Evolutionary conservation across 1,140 invertebrate species (phyloP).

Genomic region (Lucilia cuprina): DNA sequence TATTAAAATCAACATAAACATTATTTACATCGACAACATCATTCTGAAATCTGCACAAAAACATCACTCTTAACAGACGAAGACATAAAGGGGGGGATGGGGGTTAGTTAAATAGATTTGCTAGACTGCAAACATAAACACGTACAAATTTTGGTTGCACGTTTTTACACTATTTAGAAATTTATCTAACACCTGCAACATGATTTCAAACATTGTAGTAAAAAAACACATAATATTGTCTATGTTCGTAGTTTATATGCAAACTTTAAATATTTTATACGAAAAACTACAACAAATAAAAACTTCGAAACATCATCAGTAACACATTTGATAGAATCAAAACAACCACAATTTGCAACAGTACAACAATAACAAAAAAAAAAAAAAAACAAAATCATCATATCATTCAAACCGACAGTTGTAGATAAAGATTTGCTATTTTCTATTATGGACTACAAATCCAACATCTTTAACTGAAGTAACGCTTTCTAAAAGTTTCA

Average conservation of each 20-base stretch:
- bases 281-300: neutral
- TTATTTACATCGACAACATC: conserved; percentile 7
- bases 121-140: conserved; percentile 23
- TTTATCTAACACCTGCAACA: conserved; percentile 34
- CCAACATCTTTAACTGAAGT: too few species aligned
- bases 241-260: neutral
- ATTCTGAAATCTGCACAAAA: neutral
- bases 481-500: too few species aligned
- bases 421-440: too few species aligned
- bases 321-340: conserved; percentile 15
- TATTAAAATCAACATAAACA: conserved; percentile 12
- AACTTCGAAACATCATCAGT: conserved; percentile 1
- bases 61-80: neutral
- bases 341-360: neutral
- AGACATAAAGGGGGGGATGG: neutral
- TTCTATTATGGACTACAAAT: too few species aligned
- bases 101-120: neutral
- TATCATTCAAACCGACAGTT: neutral
- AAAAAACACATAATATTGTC: neutral
- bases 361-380: neutral
- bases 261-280: neutral
- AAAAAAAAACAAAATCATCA: neutral
- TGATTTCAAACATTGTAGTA: conserved; percentile 18
- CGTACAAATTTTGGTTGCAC: conserved; percentile 34
- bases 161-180: conserved; percentile 33